Base-by-base conservation (phyloP, 1,140 invertebrate genomes). In the Anthonomus grandis region DNA sequence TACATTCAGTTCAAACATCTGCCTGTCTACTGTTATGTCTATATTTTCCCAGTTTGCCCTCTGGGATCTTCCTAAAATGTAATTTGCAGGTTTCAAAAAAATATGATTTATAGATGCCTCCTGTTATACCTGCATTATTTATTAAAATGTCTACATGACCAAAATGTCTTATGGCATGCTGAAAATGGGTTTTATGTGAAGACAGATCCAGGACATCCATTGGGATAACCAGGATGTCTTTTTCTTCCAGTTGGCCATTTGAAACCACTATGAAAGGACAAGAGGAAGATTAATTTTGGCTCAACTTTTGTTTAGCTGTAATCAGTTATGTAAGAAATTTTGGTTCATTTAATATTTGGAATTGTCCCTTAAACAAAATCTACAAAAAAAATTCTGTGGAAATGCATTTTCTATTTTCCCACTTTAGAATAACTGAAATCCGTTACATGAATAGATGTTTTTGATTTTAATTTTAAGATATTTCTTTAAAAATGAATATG, bases 1-100 rank as follows among this genome's bases (percentile, higher is more conserved):
- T 0, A 93, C 90, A 73, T 94, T 92, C 27, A 93, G 66, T 17
- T 93, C 83, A 67, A 94, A 90, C 59, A 93, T 74, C 51, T 89
- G 81, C 49, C 79, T 79, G 69, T 95, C 90, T 0, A 94, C 89
- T 44, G 77, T 66, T 0, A 91, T 39, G 1, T 89, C 81, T 56
- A 90, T 91, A 2, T 87, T 77, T 55, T 86, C 83, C 85, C 89
- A 93, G 21, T 69, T 57, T 2, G 87, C 89, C 59, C 90, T 72
- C 75, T 95, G 91, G 23, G 86, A 86, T 59, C 89, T 73, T 4
- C 50, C 50, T 53, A 34, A 8, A 53, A 2, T 31, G 9, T 9
- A 47, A 12, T 47, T 44, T 9, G 19, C 15, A 19, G 19, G 15
- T 34, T 13, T 10, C 31, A 34, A 34, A 12, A 12, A 41, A 17